Evolutionary conservation across 2,797 vertebrate species (phyloP).

Genomic region (Octomys mimax): DNA sequence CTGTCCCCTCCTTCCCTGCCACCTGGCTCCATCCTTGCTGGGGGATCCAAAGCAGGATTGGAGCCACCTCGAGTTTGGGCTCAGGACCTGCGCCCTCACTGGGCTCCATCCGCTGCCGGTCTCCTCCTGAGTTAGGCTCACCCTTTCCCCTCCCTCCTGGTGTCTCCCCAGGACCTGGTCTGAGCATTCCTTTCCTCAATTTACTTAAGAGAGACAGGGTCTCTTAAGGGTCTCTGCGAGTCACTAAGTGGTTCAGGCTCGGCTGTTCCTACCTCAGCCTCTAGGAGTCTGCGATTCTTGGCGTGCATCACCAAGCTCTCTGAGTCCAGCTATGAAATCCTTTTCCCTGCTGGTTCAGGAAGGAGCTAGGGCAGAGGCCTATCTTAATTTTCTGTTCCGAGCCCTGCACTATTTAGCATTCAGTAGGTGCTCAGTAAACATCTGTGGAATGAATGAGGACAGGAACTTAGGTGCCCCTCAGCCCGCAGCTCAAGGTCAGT

Average conservation of each 20-base stretch:
- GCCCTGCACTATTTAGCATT: not conserved
- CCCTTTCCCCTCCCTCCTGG: too few relatives aligned
- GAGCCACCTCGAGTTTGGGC: not conserved
- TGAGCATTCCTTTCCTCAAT: not conserved
- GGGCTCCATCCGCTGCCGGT: not conserved
- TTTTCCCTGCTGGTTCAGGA: not conserved
- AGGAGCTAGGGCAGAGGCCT: not conserved
- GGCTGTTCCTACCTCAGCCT: not conserved
- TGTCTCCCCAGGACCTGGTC: not conserved
- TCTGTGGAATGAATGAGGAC: constrained; percentile 37
- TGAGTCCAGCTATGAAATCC: not conserved
- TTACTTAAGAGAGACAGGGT: not conserved
- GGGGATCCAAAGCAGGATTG: too few relatives aligned
- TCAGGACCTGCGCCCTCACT: too few relatives aligned
- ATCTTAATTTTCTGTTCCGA: constrained; percentile 32
- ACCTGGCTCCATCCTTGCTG: not conserved
- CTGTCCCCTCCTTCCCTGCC: not conserved
- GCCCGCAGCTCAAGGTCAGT: constrained; percentile 26
- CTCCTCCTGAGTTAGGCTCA: not conserved
- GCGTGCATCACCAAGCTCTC: not conserved
- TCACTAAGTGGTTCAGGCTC: too few relatives aligned
- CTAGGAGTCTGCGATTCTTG: not conserved
- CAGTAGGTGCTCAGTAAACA: not conserved
- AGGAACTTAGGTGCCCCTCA: not conserved
- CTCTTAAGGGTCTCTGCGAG: not conserved